Evolutionary conservation across 2,888 invertebrate genomes (phyloP).

Genomic region (Opisthograptis luteolata): DNA sequence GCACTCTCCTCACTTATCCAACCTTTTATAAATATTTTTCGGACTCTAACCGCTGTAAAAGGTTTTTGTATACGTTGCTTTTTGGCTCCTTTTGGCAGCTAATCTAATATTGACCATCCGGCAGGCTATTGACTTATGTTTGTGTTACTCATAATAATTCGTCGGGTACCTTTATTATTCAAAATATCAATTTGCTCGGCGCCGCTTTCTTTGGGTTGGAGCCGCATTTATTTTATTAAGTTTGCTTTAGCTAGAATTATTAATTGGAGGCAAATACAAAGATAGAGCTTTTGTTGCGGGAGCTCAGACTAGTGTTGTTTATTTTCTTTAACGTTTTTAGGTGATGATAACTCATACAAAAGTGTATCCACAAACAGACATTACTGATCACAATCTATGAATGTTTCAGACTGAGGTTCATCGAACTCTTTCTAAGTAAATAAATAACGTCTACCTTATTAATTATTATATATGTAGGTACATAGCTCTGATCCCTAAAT

Average conservation of each 20-base stretch:
- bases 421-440: no score
- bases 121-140: conserved; percentile 83
- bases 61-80: conserved; percentile 85
- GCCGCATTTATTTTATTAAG: conserved; percentile 53
- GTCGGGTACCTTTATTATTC: conserved; percentile 79
- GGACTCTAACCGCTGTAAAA: conserved; percentile 80
- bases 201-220: conserved; percentile 66
- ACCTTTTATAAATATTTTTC: conserved; percentile 81
- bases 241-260: conserved; percentile 43
- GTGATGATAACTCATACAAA: background rate
- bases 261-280: conserved; percentile 42
- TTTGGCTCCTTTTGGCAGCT: conserved; percentile 83
- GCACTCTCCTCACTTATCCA: conserved; percentile 56
- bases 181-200: conserved; percentile 80
- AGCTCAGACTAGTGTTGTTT: conserved; percentile 1
- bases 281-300: conserved; percentile 14
- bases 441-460: no score
- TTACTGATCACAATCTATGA: no score
- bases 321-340: background rate
- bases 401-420: no score
- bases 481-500: no score
- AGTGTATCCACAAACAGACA: no score
- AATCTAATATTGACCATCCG: conserved; percentile 84
- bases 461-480: no score
- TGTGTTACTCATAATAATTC: conserved; percentile 82